These are phyloP conservation scores for Polyommatus icarus DNA, from an alignment of 2,888 invertebrate genomes.

Conservation along the genomic window DNA sequence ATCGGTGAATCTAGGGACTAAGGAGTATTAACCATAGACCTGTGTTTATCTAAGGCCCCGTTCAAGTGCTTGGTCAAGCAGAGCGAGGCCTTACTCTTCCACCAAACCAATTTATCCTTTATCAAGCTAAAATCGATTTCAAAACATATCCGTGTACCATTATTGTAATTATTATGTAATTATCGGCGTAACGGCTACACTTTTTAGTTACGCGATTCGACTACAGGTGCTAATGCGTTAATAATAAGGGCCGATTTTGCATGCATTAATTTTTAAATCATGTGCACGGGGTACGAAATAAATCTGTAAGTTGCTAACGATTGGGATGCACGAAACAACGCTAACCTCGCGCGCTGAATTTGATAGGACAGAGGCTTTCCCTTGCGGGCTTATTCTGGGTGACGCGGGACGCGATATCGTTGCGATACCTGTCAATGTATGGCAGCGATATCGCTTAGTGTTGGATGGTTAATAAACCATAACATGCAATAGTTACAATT, in stretches of 20 bases:
- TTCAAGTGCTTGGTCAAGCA: conserved; percentile 6
- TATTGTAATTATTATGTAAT: conserved; percentile 45
- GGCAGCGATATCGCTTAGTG: neutral
- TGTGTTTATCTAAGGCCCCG: neutral
- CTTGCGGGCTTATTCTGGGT: conserved; percentile 57
- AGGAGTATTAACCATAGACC: too few relatives aligned
- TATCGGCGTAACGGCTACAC: conserved; percentile 31
- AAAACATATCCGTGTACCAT: conserved; percentile 42
- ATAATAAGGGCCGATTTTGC: conserved; percentile 32
- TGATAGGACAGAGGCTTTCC: conserved; percentile 62
- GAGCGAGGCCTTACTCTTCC: conserved; percentile 15
- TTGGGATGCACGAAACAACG: conserved; percentile 52
- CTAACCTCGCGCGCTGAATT: conserved; percentile 59
- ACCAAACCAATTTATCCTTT: conserved; percentile 23
- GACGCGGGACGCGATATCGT: neutral
- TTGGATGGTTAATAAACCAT: neutral
- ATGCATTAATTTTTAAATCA: conserved; percentile 12
- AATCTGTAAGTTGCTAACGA: conserved; percentile 46
- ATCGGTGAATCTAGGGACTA: too few relatives aligned
- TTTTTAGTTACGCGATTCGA: neutral
- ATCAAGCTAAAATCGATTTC: conserved; percentile 36
- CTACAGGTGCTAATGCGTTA: neutral
- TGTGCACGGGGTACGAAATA: conserved; percentile 35
- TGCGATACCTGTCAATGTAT: neutral
- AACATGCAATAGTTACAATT: neutral